Base-by-base conservation (phyloP, 2,888 invertebrate genomes). In the Chloroclystis v-ata region DNA sequence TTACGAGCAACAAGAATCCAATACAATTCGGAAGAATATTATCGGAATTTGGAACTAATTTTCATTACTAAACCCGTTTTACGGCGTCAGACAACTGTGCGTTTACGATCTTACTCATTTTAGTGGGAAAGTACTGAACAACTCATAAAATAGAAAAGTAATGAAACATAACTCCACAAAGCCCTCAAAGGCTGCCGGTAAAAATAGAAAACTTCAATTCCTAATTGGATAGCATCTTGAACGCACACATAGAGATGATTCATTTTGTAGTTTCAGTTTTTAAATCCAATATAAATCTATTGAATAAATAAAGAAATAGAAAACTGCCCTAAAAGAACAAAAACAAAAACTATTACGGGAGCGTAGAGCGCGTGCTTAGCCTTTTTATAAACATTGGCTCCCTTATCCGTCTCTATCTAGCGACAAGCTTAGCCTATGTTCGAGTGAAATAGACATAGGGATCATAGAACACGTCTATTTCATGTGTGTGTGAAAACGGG, bases 401-500 rank as follows among this genome's bases (percentile, higher is more conserved):
- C 59, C 50, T 59, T 61, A 54, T 48, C 62, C 37, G 41, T 75
- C 76, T 63, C 67, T 37, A 55, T 73, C 67, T 37, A 37, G 58
- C 63, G 12, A 40, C 28, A 38, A 42, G 37, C 8, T 37, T 9
- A 12, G 28, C 16, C 30, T n/a, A 47, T 10, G 66, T 54, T 48
- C 55, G 67, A 79, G 53, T 37, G 74, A 62, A 75, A 73, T 65
- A 63, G 70, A 43, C 54, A 75, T 68, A 79, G 77, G 82, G 78
- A 82, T 80, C 69, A 76, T 78, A 78, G 78, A 75, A 72, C 59
- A 63, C 57, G 57, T 64, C 37, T 63, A 59, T 69, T 68, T 67
- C 59, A 65, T 67, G 72, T 65, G 72, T 70, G 69, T 63, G 67
- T 67, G 66, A 67, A 67, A 66, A 70, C 68, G 66, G 75, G 72